Conservation (phyloP, 2,888 invertebrate genomes). For the Drosophila incognita region DNA sequence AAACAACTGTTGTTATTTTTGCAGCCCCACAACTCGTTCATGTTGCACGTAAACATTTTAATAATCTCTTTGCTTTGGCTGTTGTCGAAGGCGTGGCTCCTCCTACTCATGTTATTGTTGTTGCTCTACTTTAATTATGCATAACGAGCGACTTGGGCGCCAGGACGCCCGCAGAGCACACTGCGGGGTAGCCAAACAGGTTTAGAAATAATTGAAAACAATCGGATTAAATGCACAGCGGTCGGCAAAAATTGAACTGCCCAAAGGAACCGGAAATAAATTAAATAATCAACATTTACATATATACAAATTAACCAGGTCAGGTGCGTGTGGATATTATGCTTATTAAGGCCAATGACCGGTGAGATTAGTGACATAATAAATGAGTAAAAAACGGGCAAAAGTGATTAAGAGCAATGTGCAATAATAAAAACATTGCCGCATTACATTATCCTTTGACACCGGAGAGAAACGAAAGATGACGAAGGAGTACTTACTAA, state of each 20-base stretch:
- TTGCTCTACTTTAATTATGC: constrained; percentile 66
- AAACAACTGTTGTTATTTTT: constrained; percentile 31
- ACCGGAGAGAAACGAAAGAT: constrained; percentile 2
- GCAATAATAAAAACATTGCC: constrained; percentile 7
- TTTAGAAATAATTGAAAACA: constrained; percentile 73
- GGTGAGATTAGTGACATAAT: constrained; percentile 23
- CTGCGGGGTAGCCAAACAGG: constrained; percentile 39
- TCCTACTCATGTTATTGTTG: constrained; percentile 34
- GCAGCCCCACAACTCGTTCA: constrained; percentile 5
- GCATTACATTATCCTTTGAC: constrained; percentile 10
- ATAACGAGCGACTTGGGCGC: constrained; percentile 58
- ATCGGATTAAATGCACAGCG: constrained; percentile 67
- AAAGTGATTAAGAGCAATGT: constrained; percentile 27
- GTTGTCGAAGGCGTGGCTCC: neutral
- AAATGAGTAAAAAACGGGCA: constrained; percentile 7
- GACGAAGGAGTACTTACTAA: constrained; percentile 13
- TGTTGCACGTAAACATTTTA: constrained; percentile 40
- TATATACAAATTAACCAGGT: constrained; percentile 36
- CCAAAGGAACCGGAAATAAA: constrained; percentile 39
- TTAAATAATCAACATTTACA: constrained; percentile 46
- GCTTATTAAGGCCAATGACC: constrained; percentile 34
- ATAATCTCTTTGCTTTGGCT: constrained; percentile 40
- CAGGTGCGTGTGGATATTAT: constrained; percentile 12
- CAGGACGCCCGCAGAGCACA: constrained; percentile 36
- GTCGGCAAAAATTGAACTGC: constrained; percentile 36